These are phyloP conservation scores for Apaloderma vittatum DNA, from an alignment of 2,113 vertebrate genomes.

Conservation along the genomic window DNA sequence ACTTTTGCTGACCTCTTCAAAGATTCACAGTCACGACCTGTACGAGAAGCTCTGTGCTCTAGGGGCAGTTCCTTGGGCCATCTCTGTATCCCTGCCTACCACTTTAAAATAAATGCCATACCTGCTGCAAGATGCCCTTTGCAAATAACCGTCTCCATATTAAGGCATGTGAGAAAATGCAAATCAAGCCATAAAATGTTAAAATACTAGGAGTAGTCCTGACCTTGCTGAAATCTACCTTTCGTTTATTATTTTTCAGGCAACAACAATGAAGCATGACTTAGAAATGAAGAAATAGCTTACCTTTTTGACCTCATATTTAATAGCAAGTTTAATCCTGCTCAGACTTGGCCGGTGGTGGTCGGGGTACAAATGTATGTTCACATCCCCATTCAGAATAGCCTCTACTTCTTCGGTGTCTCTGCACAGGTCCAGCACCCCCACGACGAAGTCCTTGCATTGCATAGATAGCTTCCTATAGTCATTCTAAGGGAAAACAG, in stretches of 20 bases:
- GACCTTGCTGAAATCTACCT: background rate
- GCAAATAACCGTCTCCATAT: background rate
- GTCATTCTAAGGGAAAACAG: slow-evolving; percentile 86
- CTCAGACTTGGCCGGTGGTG: slow-evolving; percentile 93
- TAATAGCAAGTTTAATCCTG: slow-evolving; percentile 95
- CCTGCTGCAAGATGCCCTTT: background rate
- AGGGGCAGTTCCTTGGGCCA: background rate
- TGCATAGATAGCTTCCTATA: slow-evolving; percentile 99
- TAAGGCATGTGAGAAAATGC: background rate
- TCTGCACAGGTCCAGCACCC: slow-evolving; percentile 95
- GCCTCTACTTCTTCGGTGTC: slow-evolving; percentile 97
- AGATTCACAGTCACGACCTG: background rate
- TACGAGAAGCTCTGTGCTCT: background rate
- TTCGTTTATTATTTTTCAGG: background rate
- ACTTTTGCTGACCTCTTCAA: background rate
- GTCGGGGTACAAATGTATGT: slow-evolving; percentile 85
- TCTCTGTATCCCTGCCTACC: background rate
- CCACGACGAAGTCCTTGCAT: slow-evolving; percentile 98
- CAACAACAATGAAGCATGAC: background rate
- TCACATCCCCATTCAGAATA: slow-evolving; percentile 94
- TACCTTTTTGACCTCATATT: slow-evolving; percentile 98
- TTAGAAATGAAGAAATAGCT: background rate
- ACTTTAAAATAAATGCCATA: background rate
- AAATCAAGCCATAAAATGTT: rapidly evolving
- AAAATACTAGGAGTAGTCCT: background rate